Evolutionary conservation across 2,888 invertebrate genomes (phyloP).

Genomic region (Yponomeuta cagnagella): DNA sequence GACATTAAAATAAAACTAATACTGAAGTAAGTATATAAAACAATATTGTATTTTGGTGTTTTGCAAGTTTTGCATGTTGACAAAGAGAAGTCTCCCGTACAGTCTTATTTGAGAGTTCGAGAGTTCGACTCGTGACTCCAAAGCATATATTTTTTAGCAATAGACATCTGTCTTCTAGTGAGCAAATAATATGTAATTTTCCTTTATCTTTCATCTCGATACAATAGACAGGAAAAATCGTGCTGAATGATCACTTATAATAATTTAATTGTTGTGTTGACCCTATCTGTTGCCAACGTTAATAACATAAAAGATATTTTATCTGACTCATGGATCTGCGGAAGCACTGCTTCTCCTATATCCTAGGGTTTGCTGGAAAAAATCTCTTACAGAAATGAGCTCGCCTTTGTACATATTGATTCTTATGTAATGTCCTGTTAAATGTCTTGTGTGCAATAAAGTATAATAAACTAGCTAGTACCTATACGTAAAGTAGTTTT

Average conservation of each 20-base stretch:
- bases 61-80: too few relatives aligned
- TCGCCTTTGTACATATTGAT: too few relatives aligned
- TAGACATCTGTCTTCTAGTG: background rate
- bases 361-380: too few relatives aligned
- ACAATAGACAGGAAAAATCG: conserved; percentile 39
- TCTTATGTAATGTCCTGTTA: too few relatives aligned
- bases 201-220: conserved; percentile 22
- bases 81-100: too few relatives aligned
- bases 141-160: background rate
- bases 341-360: background rate
- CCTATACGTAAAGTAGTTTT: background rate
- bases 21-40: too few relatives aligned
- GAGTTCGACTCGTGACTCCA: too few relatives aligned
- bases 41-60: too few relatives aligned
- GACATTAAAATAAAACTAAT: too few relatives aligned
- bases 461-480: background rate
- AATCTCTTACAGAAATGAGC: too few relatives aligned
- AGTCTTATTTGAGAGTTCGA: too few relatives aligned
- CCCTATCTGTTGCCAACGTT: conserved; percentile 4
- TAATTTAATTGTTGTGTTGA: conserved; percentile 14
- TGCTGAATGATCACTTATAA: conserved; percentile 12
- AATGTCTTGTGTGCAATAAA: too few relatives aligned
- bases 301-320: conserved; percentile 6
- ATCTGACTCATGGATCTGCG: background rate
- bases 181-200: conserved; percentile 31